phyloP scores from a whole-genome alignment of 2,888 invertebrate genomes.

The Nesidiocoris tenuis region DNA sequence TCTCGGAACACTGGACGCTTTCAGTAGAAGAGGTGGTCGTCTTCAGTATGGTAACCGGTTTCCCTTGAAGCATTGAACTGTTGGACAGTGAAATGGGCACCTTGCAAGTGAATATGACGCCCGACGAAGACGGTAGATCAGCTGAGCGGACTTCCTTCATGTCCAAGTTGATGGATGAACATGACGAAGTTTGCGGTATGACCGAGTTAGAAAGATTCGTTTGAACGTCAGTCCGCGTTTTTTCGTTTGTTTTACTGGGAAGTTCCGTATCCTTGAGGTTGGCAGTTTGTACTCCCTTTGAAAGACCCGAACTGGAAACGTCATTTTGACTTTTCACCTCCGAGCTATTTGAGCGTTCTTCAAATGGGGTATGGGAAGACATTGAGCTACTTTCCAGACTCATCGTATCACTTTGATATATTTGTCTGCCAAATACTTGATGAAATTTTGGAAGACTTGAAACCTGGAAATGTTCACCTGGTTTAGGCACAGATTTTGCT shows the following conservation, averaged over 20 bases:
- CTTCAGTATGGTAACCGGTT: constrained; percentile 56
- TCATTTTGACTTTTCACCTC: constrained; percentile 38
- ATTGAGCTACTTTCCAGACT: constrained; percentile 49
- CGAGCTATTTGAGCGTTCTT: constrained; percentile 31
- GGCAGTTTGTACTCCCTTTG: constrained; percentile 56
- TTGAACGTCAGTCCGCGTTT: constrained; percentile 24
- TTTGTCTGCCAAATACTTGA: constrained; percentile 74
- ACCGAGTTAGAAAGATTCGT: constrained; percentile 11
- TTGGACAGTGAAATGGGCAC: constrained; percentile 63
- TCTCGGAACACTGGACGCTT: constrained; percentile 42
- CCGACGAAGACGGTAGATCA: constrained; percentile 52
- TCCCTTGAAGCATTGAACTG: constrained; percentile 54
- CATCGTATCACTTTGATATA: constrained; percentile 55
- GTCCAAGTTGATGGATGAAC: constrained; percentile 19
- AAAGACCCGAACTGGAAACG: constrained; percentile 49
- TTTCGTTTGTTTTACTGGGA: constrained; percentile 34
- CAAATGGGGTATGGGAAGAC: constrained; percentile 51
- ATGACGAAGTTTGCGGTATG: constrained; percentile 17
- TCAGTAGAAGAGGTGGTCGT: constrained; percentile 53
- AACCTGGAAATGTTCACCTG: constrained; percentile 55
- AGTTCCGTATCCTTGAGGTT: constrained; percentile 46
- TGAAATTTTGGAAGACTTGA: constrained; percentile 72
- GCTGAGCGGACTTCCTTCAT: constrained; percentile 30
- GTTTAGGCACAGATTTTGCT: constrained; percentile 36
- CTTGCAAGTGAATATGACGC: constrained; percentile 72